A percentile compares a stretch with the other conserved stretches of the same genome.
Conservation (phyloP, 2,888 invertebrate species). For the Fragum fragum region DNA sequence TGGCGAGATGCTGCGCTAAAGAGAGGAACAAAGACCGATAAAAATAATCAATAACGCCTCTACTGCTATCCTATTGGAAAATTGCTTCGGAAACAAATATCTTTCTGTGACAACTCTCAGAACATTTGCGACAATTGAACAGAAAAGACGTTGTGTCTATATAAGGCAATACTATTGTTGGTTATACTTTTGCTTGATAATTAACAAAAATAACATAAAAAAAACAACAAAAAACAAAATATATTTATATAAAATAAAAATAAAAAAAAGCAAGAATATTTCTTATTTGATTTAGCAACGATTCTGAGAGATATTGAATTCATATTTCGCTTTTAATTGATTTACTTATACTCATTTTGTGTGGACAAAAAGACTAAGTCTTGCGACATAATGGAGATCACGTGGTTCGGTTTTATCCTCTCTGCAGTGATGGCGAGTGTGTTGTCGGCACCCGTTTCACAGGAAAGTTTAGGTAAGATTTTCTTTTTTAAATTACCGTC, state of each 20-base stretch:
- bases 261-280: background rate
- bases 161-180: too few species aligned
- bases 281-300: too few species aligned
- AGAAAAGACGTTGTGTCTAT: background rate
- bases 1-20: background rate
- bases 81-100: constrained; percentile 3
- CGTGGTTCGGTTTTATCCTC: background rate
- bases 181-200: too few species aligned
- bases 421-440: background rate
- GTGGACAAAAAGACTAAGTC: background rate
- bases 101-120: constrained; percentile 1
- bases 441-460: constrained; percentile 1
- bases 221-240: background rate
- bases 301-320: background rate
- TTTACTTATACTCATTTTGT: background rate
- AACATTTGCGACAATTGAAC: background rate
- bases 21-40: background rate
- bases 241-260: background rate
- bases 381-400: background rate
- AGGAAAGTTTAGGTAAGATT: background rate
- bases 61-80: background rate
- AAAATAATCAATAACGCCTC: background rate
- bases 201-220: too few species aligned
- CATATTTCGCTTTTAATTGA: background rate
- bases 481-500: too few species aligned